Evolutionary conservation across 2,888 invertebrate genomes (phyloP).

Genomic region (Caenorhabditis angaria): DNA sequence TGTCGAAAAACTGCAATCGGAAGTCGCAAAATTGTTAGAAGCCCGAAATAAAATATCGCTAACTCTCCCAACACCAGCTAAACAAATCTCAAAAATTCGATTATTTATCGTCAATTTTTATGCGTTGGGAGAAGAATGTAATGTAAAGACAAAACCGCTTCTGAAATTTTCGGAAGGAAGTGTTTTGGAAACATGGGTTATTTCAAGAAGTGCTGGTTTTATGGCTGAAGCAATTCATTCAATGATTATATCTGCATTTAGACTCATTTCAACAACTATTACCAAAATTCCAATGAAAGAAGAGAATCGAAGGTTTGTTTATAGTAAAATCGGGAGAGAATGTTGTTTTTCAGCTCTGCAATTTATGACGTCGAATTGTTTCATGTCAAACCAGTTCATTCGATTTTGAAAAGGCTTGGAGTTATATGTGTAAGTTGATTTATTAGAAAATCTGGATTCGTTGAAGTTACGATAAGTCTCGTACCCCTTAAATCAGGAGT

Average conservation of each 20-base stretch:
- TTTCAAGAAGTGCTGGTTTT: slow-evolving; percentile 24
- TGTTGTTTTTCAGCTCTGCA: too few relatives aligned
- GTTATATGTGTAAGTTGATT: slow-evolving; percentile 16
- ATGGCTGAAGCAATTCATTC: slow-evolving; percentile 32
- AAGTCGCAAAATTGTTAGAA: slow-evolving; percentile 12
- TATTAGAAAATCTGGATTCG: too few relatives aligned
- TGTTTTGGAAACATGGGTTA: slow-evolving; percentile 29
- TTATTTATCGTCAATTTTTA: slow-evolving; percentile 38
- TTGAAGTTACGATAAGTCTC: too few relatives aligned
- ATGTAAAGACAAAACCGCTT: slow-evolving; percentile 26
- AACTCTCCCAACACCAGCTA: slow-evolving; percentile 14
- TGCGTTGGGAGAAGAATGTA: slow-evolving; percentile 15
- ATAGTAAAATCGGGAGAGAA: too few relatives aligned
- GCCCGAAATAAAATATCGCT: slow-evolving; percentile 20
- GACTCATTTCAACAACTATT: slow-evolving; percentile 92
- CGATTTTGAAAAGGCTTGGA: slow-evolving; percentile 6
- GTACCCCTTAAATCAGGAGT: too few relatives aligned
- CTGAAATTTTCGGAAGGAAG: slow-evolving; percentile 1
- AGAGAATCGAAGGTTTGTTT: slow-evolving; percentile 79
- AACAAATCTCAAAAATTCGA: slow-evolving; percentile 12
- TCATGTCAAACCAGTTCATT: slow-evolving; percentile 76
- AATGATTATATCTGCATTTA: slow-evolving; percentile 67
- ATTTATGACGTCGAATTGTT: slow-evolving; percentile 98
- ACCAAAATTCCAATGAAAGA: slow-evolving; percentile 98
- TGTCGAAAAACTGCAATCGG: slow-evolving; percentile 16